Base-by-base conservation (phyloP, 1,140 invertebrate species). In the Leptestheria dahalacensis region DNA sequence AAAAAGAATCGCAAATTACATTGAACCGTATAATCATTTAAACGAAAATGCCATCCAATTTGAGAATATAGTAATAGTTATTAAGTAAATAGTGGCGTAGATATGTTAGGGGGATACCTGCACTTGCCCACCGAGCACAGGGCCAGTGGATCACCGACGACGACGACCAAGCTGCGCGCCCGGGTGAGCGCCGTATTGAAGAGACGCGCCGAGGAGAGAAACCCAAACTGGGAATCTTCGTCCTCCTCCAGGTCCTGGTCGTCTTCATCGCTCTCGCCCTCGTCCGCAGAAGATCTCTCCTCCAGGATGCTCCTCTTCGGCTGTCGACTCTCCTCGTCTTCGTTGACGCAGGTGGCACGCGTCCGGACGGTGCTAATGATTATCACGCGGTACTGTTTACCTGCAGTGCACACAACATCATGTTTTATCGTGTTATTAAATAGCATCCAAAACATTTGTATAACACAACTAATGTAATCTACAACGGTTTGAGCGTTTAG, bases 121-220 rank as follows among this genome's bases (percentile, higher is more conserved):
- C 89, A 92, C 53, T 84, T 79, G 20, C 88, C 88, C 47, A 89
- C 79, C 0, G 88, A 85, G 63, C 87, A 87, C 0, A 92, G 71
- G 1, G 88, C 86, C 0, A 91, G 78, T 0, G 89, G 88, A 74
- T 92, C 89, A 1, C 89, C 89, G 3, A 92, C 85, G 6, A 91
- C 86, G 1, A 85, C 86, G 0, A 93, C 86, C n/a, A 91, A 68
- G 65, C 84, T 87, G 70, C 88, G 87, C 0, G 88, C 88, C 57
- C 89, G 73, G 0, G 89, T 92, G 6, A 93, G 82, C 0, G 88
- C 88, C 0, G 89, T 91, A 66, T 91, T 93, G 1, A 93, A 68
- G 1, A 93, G 73, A 66, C 89, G 85, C 1, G 84, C 81, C 73
- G 91, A 89, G 1, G 86, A 89, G 15, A 93, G 68, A 68, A 92